Base-by-base conservation (phyloP, 1,140 invertebrate genomes). In the Lepidurus packardi region DNA sequence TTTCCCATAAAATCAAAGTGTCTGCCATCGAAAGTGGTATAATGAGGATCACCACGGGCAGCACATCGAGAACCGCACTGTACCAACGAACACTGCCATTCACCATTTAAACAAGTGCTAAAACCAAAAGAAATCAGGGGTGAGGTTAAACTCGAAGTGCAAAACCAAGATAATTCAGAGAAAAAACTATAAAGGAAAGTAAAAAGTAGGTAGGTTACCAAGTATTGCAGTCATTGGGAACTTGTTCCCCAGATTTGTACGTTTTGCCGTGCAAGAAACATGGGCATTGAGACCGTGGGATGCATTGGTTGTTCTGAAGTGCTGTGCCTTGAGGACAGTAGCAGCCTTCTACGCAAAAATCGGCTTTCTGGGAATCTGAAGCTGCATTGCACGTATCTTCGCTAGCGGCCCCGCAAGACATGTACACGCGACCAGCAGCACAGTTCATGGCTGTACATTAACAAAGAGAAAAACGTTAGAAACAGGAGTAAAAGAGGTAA, bases 1-100 rank as follows among this genome's bases (percentile, higher is more conserved):
- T 91, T 90, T 10, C 94, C 94, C 92, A 95, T 94, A 83, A 95
- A 96, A 84, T 95, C 91, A 83, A 90, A 96, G 9, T 88, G 88
- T 78, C 89, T 90, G 0, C 94, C 94, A 85, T 96, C 95, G 83
- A 96, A 97, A 0, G 94, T 97, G 34, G 89, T 89, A 84, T 95
- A 97, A 85, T 97, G 95, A 5, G 94, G 94, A 86, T 96, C 94
- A 0, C 94, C 94, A 24, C 94, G 87, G 0, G 92, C 91, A 0
- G 91, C 89, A 84, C 95, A 95, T 25, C 92, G 88, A 0, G 91
- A 89, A 1, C 89, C 89, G 83, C 93, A 95, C 65, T 88, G 87
- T 9, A 88, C 84, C 73, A 91, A 88, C 0, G 93, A 93, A 82
- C 94, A 97, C 5, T 86, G 83, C 94, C 94, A 97, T 80, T 90